Evolutionary conservation across 2,888 invertebrate genomes (phyloP), one percentile per base, ranked within the genome.

Genomic region (Venustoraphidia nigricollis): DNA sequence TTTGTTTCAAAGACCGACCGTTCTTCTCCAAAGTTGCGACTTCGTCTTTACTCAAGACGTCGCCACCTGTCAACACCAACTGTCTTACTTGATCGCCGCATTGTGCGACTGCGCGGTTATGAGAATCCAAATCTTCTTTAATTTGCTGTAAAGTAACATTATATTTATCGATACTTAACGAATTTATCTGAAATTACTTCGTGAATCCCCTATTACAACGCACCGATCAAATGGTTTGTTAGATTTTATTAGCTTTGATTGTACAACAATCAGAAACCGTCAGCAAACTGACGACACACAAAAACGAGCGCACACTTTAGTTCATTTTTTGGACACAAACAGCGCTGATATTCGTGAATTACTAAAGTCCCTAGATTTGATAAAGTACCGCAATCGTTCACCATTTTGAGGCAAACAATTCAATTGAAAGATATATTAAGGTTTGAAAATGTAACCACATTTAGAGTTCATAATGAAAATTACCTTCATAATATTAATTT

Each of bases 31-130:
- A 69, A 27, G 83, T 83, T 36, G 85, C 80, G 36, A 93, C 83
- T 73, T 94, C 93, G 56, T 93, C 93, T 53, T 88, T 84, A 5
- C 92, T 91, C 8, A 95, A 71, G n/a, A 91, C 85, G 58, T 94
- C 93, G 36, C 88, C 84, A 1, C 91, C 92, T 14, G 91, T 90
- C 2, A 90, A 75, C 5, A 92, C 87, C 43, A 94, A 77, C 61
- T 92, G 90, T 48, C 91, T 82, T 9, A 91, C 86, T 38, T 47
- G 36, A 62, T 93, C 92, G 46, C 90, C 74, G 58, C 90, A 90
- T 36, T 87, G 82, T 17, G 85, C 79, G 10, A 93, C 85, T 48
- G 86, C 84, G 40, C 88, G 80, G 55, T 82, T 79, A 66, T 93
- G 89, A 50, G 83, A 79, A 59, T 92, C 91, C 51, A 93, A 72